Evolutionary conservation across 2,888 invertebrate species (phyloP).

Genomic region (Cheilosia vernalis): DNA sequence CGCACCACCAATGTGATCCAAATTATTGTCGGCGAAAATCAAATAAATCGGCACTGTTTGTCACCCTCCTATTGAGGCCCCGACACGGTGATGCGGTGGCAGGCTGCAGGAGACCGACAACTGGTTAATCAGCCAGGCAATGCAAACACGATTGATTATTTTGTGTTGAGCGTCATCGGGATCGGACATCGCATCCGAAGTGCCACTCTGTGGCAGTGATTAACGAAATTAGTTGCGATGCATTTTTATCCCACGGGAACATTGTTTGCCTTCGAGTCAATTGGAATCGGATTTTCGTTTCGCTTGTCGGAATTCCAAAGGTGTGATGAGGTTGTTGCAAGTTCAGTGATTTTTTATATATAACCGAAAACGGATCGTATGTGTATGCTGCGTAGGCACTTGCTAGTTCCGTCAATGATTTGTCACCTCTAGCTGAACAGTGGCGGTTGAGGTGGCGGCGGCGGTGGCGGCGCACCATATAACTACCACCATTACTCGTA

Average conservation of each 20-base stretch:
- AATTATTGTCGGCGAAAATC: constrained; percentile 75
- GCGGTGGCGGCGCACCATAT: constrained; percentile 26
- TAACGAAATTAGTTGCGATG: constrained; percentile 68
- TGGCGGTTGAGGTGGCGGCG: background rate
- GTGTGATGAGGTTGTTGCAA: constrained; percentile 5
- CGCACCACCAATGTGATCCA: constrained; percentile 75
- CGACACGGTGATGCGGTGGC: background rate
- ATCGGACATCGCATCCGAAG: constrained; percentile 50
- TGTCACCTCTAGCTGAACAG: constrained; percentile 58
- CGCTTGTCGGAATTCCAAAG: constrained; percentile 26
- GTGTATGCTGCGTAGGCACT: background rate
- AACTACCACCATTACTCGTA: constrained; percentile 36
- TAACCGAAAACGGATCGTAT: constrained; percentile 2
- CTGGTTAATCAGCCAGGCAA: constrained; percentile 23
- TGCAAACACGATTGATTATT: constrained; percentile 74
- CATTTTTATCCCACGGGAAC: constrained; percentile 71
- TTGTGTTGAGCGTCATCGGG: constrained; percentile 57
- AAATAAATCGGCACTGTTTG: constrained; percentile 74
- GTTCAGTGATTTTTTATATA: constrained; percentile 19
- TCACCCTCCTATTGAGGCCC: constrained; percentile 49
- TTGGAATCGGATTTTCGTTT: constrained; percentile 48
- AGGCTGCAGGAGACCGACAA: constrained; percentile 10
- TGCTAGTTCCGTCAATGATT: constrained; percentile 47
- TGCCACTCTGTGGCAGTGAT: constrained; percentile 69
- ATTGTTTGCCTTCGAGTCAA: constrained; percentile 24